These are phyloP conservation scores for Melanotaenia maccullochi DNA, from an alignment of 2,797 vertebrate species.

Conservation along the genomic window DNA sequence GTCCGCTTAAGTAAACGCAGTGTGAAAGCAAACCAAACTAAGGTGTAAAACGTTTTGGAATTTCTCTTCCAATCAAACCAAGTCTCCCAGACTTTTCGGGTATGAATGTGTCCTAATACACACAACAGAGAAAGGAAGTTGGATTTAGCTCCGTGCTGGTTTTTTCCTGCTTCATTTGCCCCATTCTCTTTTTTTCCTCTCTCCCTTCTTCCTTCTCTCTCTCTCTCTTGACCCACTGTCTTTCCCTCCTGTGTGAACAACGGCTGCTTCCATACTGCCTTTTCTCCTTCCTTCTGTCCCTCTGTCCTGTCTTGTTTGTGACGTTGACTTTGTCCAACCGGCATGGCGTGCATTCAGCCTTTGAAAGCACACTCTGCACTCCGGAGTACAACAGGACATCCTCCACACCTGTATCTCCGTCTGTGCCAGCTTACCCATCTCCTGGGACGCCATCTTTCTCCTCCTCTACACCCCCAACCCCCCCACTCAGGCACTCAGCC, in stretches of 20 bases:
- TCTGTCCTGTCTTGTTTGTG: slow-evolving; percentile 50
- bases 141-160: slow-evolving; percentile 85
- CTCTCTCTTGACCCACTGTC: slow-evolving; percentile 84
- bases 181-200: slow-evolving; percentile 87
- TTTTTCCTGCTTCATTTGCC: slow-evolving; percentile 96
- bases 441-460: slow-evolving; percentile 81
- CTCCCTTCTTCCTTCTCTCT: slow-evolving; percentile 78
- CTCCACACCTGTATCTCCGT: slow-evolving; percentile 85
- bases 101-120: neutral
- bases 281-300: slow-evolving; percentile 72
- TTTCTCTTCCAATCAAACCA: too few relatives aligned
- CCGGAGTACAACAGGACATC: slow-evolving; percentile 89
- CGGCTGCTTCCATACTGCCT: slow-evolving; percentile 78
- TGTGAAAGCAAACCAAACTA: too few relatives aligned
- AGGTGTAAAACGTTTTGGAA: too few relatives aligned
- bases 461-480: slow-evolving; percentile 90
- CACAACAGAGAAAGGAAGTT: slow-evolving; percentile 31
- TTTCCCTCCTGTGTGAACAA: slow-evolving; percentile 80
- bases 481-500: slow-evolving; percentile 93
- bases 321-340: slow-evolving; percentile 64
- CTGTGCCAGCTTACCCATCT: slow-evolving; percentile 84
- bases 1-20: too few relatives aligned
- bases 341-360: slow-evolving; percentile 83
- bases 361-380: slow-evolving; percentile 92
- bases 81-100: too few relatives aligned